These are phyloP conservation scores for Astur gentilis DNA, from an alignment of 2,113 vertebrate species.

Conservation along the genomic window DNA sequence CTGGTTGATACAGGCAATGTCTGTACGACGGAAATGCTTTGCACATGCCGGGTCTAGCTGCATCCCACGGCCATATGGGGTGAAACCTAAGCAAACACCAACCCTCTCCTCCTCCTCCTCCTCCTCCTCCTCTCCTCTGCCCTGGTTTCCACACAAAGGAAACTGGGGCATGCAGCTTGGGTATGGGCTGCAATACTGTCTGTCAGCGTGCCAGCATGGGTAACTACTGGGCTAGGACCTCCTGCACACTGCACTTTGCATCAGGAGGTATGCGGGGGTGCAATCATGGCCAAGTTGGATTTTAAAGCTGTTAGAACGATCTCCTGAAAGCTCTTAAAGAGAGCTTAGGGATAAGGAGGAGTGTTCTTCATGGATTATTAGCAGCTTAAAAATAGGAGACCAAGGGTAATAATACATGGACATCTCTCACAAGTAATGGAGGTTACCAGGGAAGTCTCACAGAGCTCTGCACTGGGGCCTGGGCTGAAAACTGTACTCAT, in stretches of 20 bases:
- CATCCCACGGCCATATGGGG: slow-evolving; percentile 29
- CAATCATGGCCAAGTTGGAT: not conserved
- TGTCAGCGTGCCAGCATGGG: not conserved
- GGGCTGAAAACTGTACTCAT: not conserved
- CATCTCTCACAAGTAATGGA: not conserved
- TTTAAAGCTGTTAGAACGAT: slow-evolving; percentile 28
- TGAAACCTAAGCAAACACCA: slow-evolving; percentile 32
- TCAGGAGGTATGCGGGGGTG: not conserved
- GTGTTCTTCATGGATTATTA: not conserved
- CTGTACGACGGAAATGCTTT: not conserved
- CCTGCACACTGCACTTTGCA: not conserved
- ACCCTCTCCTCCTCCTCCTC: not conserved
- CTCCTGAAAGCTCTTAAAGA: slow-evolving; percentile 20
- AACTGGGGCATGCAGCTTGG: slow-evolving; percentile 18
- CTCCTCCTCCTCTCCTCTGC: slow-evolving; percentile 13
- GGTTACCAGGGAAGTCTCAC: not conserved
- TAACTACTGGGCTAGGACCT: slow-evolving; percentile 4
- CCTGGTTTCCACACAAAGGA: slow-evolving; percentile 46
- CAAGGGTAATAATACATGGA: not conserved
- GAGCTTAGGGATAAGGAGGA: not conserved
- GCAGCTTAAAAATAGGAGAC: slow-evolving; percentile 21
- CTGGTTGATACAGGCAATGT: not conserved
- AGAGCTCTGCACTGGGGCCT: not conserved
- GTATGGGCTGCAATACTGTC: not conserved
- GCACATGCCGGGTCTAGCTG: slow-evolving; percentile 48